phyloP scores from a whole-genome alignment of 1,140 invertebrate genomes.

The Nasonia giraulti region DNA sequence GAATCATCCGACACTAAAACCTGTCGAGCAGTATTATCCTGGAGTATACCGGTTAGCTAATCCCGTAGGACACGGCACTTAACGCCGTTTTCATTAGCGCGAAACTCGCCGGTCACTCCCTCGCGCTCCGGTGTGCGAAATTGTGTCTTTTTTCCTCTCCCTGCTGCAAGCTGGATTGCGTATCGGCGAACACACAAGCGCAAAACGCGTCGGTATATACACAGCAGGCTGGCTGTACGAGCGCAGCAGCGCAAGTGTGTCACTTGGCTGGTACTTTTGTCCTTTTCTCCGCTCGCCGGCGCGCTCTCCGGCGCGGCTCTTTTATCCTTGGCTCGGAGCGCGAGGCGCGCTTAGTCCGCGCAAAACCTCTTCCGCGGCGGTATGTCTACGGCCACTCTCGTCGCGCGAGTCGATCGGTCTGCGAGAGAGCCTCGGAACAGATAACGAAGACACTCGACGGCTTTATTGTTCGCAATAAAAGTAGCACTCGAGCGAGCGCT shows the following conservation, averaged over 20 bases:
- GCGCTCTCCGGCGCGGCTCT: neutral
- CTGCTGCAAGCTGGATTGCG: no score
- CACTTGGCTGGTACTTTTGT: conserved; percentile 9
- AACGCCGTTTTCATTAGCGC: no score
- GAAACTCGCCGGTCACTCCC: no score
- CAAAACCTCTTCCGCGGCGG: conserved; percentile 15
- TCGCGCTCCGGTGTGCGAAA: no score
- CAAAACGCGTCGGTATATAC: no score
- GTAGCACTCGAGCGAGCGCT: neutral
- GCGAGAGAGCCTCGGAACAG: neutral
- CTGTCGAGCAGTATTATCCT: no score
- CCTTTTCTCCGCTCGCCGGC: conserved; percentile 36
- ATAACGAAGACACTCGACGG: neutral
- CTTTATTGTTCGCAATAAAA: neutral
- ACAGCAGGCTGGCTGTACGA: neutral
- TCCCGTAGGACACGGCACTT: no score
- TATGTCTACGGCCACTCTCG: neutral
- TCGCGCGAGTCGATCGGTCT: neutral
- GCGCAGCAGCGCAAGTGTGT: conserved; percentile 19
- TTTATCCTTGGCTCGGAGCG: conserved; percentile 9
- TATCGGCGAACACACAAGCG: no score
- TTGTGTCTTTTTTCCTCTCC: no score
- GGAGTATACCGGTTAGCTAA: no score
- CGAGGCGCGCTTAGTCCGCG: neutral
- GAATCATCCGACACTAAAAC: no score